phyloP scores from a whole-genome alignment of 1,140 invertebrate species.

The Anastatus disparis region DNA sequence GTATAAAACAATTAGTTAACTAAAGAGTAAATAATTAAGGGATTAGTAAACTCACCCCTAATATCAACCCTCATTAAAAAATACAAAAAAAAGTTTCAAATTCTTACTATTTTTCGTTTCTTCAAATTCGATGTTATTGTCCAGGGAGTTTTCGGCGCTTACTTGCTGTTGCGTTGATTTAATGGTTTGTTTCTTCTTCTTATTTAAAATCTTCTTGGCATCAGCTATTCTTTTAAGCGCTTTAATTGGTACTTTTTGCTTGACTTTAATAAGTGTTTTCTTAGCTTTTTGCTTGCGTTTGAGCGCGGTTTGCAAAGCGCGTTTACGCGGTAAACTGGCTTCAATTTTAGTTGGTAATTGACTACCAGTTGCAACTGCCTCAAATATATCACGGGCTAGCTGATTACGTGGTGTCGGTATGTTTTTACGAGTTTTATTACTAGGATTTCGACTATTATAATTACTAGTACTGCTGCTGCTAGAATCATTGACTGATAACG shows the following conservation, averaged over 20 bases:
- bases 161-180: neutral
- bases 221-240: conserved; percentile 55
- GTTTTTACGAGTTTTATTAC: conserved; percentile 1
- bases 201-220: conserved; percentile 52
- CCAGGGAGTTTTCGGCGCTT: neutral
- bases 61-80: too few species aligned
- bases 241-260: conserved; percentile 59
- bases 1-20: too few species aligned
- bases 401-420: conserved; percentile 50
- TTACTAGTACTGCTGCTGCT: neutral
- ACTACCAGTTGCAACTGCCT: conserved; percentile 55
- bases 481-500: neutral
- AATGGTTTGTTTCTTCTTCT: conserved; percentile 43
- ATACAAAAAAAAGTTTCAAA: too few species aligned
- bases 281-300: conserved; percentile 59
- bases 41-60: too few species aligned
- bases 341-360: conserved; percentile 60
- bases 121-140: conserved; percentile 17
- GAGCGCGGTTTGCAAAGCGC: conserved; percentile 54
- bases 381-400: conserved; percentile 55
- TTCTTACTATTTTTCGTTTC: conserved; percentile 34
- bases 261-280: conserved; percentile 58
- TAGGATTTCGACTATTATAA: neutral
- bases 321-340: conserved; percentile 60
- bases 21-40: too few species aligned